These are phyloP conservation scores for Drosophila azteca DNA, from an alignment of 1,140 invertebrate species.

Conservation along the genomic window DNA sequence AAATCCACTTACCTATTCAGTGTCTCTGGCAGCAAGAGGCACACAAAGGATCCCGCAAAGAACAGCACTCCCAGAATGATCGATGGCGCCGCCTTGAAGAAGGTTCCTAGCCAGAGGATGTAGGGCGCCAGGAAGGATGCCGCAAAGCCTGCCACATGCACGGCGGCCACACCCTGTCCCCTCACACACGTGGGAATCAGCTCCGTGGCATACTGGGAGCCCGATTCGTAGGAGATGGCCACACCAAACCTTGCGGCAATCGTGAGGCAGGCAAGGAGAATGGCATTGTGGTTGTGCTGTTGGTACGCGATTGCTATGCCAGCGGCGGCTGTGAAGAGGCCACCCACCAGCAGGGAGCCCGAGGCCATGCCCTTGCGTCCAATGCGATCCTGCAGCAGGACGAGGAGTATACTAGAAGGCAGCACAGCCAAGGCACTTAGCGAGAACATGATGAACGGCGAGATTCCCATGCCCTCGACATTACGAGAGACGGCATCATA, in stretches of 20 bases:
- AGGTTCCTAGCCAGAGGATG: slow-evolving; percentile 84
- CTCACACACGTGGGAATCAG: slow-evolving; percentile 88
- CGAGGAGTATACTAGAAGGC: slow-evolving; percentile 86
- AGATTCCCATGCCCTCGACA: slow-evolving; percentile 86
- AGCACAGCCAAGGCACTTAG: slow-evolving; percentile 85
- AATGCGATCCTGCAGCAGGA: slow-evolving; percentile 85
- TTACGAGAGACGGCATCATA: slow-evolving; percentile 88
- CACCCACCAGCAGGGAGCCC: slow-evolving; percentile 85
- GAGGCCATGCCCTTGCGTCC: slow-evolving; percentile 86
- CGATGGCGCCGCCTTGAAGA: slow-evolving; percentile 85
- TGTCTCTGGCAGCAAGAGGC: slow-evolving; percentile 87
- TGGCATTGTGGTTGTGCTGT: slow-evolving; percentile 79
- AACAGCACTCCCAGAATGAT: slow-evolving; percentile 86
- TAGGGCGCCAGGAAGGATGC: slow-evolving; percentile 86
- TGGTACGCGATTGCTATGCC: slow-evolving; percentile 82
- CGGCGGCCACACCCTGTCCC: slow-evolving; percentile 85
- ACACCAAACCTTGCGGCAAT: slow-evolving; percentile 87
- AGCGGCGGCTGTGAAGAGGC: slow-evolving; percentile 84
- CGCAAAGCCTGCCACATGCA: slow-evolving; percentile 86
- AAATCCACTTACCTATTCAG: slow-evolving; percentile 83
- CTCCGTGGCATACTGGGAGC: slow-evolving; percentile 88
- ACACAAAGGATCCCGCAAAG: slow-evolving; percentile 85
- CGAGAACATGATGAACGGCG: slow-evolving; percentile 86
- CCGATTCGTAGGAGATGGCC: slow-evolving; percentile 87
- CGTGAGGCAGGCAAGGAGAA: slow-evolving; percentile 84